Evolutionary conservation across 2,888 invertebrate species (phyloP).

Genomic region (Anorthoa munda): DNA sequence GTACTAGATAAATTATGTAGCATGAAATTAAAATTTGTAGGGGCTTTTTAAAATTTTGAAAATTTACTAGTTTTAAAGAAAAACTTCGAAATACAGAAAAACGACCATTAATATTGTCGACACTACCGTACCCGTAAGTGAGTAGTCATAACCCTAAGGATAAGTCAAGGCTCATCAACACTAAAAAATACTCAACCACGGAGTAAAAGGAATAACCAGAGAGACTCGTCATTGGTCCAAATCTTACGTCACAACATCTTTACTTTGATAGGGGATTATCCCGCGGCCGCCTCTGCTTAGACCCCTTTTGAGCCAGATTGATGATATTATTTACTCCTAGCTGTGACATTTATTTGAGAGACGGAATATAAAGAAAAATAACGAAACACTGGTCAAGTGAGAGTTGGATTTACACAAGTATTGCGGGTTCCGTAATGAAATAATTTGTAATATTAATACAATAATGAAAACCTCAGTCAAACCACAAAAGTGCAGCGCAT

Average conservation of each 20-base stretch:
- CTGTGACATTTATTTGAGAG: constrained; percentile 49
- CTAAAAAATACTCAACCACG: neutral
- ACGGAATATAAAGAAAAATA: constrained; percentile 42
- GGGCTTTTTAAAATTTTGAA: too few relatives aligned
- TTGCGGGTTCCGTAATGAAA: constrained; percentile 23
- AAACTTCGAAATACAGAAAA: neutral
- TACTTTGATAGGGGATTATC: constrained; percentile 63
- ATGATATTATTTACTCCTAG: constrained; percentile 67
- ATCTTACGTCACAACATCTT: constrained; percentile 50
- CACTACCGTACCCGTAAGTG: neutral
- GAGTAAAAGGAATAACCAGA: neutral
- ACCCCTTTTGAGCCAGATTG: constrained; percentile 61
- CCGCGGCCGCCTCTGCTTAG: constrained; percentile 42
- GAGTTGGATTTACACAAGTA: neutral
- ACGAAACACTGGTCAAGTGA: constrained; percentile 2
- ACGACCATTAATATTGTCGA: too few relatives aligned
- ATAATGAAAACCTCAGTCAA: neutral
- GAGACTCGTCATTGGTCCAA: neutral
- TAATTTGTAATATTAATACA: neutral
- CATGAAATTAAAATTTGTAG: too few relatives aligned
- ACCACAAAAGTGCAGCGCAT: neutral
- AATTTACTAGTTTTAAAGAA: too few relatives aligned
- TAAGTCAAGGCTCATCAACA: neutral
- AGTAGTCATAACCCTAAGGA: neutral
- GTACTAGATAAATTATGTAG: too few relatives aligned